phyloP scores from a whole-genome alignment of 2,888 invertebrate genomes.

The Ganaspis brasiliensis region DNA sequence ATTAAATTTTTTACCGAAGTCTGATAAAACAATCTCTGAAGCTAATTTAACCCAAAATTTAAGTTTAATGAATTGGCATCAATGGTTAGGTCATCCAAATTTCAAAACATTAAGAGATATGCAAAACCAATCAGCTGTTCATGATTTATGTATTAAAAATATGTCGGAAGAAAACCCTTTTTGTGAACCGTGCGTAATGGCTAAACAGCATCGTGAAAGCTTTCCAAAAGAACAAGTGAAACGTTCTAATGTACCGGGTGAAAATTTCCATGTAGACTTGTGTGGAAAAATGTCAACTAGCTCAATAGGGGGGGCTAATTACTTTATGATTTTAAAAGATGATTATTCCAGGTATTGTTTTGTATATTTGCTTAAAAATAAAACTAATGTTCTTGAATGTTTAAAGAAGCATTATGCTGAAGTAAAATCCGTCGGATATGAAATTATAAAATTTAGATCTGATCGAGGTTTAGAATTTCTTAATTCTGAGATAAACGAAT shows the following conservation, averaged over 20 bases:
- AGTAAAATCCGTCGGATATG: conserved; percentile 10
- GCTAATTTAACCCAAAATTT: too few species aligned
- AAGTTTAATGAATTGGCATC: conserved; percentile 47
- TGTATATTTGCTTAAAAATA: conserved; percentile 46
- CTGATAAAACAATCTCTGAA: background rate
- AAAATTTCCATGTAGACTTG: conserved; percentile 47
- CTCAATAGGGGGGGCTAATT: conserved; percentile 43
- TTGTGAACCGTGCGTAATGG: conserved; percentile 45
- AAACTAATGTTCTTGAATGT: conserved; percentile 35
- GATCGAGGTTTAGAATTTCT: conserved; percentile 44
- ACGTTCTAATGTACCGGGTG: conserved; percentile 38
- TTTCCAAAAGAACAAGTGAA: conserved; percentile 41
- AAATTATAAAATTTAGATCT: conserved; percentile 40
- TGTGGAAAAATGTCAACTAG: conserved; percentile 44
- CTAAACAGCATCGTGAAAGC: conserved; percentile 45
- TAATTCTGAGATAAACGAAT: conserved; percentile 18
- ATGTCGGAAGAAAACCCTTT: conserved; percentile 31
- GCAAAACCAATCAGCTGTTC: conserved; percentile 62
- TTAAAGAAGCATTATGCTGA: conserved; percentile 36
- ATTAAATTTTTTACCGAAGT: conserved; percentile 32
- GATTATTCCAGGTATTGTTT: conserved; percentile 46
- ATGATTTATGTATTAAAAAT: background rate
- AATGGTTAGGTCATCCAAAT: conserved; percentile 51
- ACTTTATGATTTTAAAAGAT: conserved; percentile 45
- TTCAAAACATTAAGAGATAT: conserved; percentile 49